phyloP scores from a whole-genome alignment of 2,113 vertebrate genomes.

The Neolamprologus longior region DNA sequence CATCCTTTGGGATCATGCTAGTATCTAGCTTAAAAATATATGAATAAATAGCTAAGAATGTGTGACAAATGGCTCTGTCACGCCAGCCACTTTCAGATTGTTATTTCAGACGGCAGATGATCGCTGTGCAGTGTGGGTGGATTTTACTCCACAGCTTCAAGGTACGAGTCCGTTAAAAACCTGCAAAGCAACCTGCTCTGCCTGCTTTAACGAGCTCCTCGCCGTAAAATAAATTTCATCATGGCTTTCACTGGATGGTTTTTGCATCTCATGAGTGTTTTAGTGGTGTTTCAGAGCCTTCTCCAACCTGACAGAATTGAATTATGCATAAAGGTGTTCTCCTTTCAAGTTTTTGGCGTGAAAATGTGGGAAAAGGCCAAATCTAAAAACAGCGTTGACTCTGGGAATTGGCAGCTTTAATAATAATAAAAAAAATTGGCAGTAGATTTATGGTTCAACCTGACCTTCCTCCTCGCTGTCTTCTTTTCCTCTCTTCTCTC shows the following conservation, averaged over 20 bases:
- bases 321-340: background rate
- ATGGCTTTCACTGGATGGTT: background rate
- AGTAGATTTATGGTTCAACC: background rate
- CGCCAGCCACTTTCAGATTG: background rate
- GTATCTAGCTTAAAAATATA: background rate
- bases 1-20: background rate
- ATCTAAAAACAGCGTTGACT: background rate
- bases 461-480: background rate
- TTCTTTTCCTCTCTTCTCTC: background rate
- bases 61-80: constrained; percentile 1
- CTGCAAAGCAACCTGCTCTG: background rate
- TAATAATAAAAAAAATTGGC: background rate
- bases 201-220: background rate
- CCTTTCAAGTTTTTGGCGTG: background rate
- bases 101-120: background rate
- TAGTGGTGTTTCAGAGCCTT: background rate
- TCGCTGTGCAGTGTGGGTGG: constrained; percentile 16
- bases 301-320: background rate
- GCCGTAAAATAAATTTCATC: background rate
- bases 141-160: constrained; percentile 1
- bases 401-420: background rate
- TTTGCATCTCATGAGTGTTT: background rate
- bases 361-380: background rate
- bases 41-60: background rate
- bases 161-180: background rate